Percentiles rank a stretch among this genome's conserved stretches.
Conservation (phyloP, 2,797 vertebrate genomes). For the Alfaro cultratus region DNA sequence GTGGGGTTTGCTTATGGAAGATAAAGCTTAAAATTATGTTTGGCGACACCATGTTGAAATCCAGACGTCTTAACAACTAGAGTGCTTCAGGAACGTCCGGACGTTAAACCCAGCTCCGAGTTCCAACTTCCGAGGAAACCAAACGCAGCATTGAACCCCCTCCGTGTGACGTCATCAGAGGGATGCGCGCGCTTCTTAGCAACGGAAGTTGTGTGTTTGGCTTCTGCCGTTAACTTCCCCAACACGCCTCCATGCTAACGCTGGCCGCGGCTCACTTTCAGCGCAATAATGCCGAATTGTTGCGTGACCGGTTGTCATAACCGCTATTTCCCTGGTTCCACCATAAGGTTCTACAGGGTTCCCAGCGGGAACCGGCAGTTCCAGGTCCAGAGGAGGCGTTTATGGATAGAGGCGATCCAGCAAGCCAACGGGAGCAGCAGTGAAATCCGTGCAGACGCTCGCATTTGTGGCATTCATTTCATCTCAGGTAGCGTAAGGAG, state of each 20-base stretch:
- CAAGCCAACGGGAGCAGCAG: constrained; percentile 20
- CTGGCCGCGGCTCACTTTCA: accelerated
- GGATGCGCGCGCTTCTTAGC: constrained; percentile 39
- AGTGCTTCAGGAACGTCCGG: too few relatives aligned
- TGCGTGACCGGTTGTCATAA: constrained; percentile 55
- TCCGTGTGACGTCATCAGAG: background rate
- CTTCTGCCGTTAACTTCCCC: constrained; percentile 20
- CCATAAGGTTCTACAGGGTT: constrained; percentile 43
- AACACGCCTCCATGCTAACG: background rate
- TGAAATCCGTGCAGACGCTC: background rate
- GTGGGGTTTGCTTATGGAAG: too few relatives aligned
- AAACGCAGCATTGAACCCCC: too few relatives aligned
- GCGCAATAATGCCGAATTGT: constrained; percentile 44
- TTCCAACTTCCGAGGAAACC: too few relatives aligned
- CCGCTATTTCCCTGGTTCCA: background rate
- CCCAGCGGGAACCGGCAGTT: constrained; percentile 22
- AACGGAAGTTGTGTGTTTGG: constrained; percentile 48
- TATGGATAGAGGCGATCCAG: constrained; percentile 51
- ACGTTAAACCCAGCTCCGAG: too few relatives aligned
- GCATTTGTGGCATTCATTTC: constrained; percentile 68
- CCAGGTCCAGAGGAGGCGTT: constrained; percentile 34
- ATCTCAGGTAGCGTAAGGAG: constrained; percentile 42
- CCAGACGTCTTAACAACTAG: too few relatives aligned
- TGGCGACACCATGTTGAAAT: too few relatives aligned
- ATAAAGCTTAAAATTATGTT: too few relatives aligned